Evolutionary conservation across 2,797 vertebrate genomes (phyloP).

Genomic region (Dicrostonyx torquatus): DNA sequence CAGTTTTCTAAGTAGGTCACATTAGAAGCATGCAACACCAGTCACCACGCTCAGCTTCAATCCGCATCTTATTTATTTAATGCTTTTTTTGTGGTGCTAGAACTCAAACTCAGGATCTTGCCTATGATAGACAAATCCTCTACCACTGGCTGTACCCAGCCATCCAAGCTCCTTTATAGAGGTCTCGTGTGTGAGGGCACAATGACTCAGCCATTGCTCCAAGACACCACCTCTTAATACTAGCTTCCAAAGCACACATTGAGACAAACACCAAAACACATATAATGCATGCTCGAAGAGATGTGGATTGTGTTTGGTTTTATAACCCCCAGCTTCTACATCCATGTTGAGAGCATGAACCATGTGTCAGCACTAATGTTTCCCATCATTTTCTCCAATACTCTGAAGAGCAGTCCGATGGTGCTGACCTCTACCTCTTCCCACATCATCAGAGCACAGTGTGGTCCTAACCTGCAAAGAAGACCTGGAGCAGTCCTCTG

Average conservation of each 20-base stretch:
- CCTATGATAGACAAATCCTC: background rate
- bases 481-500: background rate
- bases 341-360: background rate
- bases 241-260: background rate
- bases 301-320: background rate
- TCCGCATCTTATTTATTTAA: background rate
- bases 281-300: background rate
- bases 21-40: background rate
- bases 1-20: background rate
- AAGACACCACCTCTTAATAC: background rate
- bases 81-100: background rate
- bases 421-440: fast-evolving
- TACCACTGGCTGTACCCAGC: background rate
- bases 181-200: background rate
- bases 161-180: background rate
- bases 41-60: background rate
- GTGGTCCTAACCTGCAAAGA: background rate
- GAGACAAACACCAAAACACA: too few species aligned
- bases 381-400: background rate
- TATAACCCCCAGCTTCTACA: background rate
- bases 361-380: background rate
- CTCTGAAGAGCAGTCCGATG: fast-evolving
- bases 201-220: background rate
- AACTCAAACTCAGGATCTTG: background rate
- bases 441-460: fast-evolving